These are phyloP conservation scores for Apus apus DNA, from an alignment of 2,113 vertebrate species.

Conservation along the genomic window DNA sequence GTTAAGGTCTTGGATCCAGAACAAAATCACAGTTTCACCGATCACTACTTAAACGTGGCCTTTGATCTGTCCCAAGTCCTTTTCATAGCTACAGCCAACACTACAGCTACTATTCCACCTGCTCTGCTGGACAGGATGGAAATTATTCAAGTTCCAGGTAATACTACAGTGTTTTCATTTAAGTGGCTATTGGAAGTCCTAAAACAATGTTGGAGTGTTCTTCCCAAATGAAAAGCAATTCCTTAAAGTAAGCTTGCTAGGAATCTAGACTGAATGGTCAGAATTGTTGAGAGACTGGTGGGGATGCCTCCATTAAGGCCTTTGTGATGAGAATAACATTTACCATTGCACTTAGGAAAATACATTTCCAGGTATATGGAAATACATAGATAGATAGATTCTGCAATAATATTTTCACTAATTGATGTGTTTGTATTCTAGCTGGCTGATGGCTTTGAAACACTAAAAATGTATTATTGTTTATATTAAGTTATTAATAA, in stretches of 20 bases:
- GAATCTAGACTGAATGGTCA: not conserved
- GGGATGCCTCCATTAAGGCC: not conserved
- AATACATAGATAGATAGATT: not conserved
- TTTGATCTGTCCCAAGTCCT: conserved; percentile 98
- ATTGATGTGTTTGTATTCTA: not conserved
- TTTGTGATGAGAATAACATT: not conserved
- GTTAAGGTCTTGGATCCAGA: conserved; percentile 94
- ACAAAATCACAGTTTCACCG: conserved; percentile 97
- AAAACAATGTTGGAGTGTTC: not conserved
- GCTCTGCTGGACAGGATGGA: conserved; percentile 97
- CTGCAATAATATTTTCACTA: not conserved
- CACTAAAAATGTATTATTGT: not conserved
- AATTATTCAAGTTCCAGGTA: conserved; percentile 95
- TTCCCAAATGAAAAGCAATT: not conserved
- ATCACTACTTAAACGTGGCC: conserved; percentile 96
- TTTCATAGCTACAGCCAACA: conserved; percentile 97
- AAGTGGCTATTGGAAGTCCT: not conserved
- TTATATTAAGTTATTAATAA: not conserved
- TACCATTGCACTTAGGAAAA: not conserved
- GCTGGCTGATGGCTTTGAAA: not conserved
- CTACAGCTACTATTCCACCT: conserved; percentile 89
- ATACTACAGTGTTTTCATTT: not conserved
- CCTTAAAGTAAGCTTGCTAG: not conserved
- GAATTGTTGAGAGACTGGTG: not conserved
- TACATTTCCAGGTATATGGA: not conserved